A percentile compares a stretch with the other conserved stretches of the same genome.
phyloP scores from a whole-genome alignment of 2,113 vertebrate species.

The Prietella phreatophila region DNA sequence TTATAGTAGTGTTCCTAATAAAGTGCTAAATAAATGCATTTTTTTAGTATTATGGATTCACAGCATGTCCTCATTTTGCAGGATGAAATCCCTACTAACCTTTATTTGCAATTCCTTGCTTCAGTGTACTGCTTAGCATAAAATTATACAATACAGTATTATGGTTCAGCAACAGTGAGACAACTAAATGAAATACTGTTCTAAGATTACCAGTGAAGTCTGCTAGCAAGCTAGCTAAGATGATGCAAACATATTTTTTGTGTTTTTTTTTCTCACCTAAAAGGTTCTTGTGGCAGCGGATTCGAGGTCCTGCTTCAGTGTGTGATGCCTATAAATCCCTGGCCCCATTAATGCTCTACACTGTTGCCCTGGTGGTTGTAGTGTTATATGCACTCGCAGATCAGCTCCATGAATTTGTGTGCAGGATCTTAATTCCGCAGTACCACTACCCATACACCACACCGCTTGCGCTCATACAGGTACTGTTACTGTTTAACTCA shows the following conservation, averaged over 20 bases:
- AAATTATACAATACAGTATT: background rate
- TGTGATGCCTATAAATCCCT: constrained; percentile 55
- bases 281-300: constrained; percentile 49
- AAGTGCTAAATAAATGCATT: background rate
- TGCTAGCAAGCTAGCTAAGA: background rate
- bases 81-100: background rate
- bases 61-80: background rate
- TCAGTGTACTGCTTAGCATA: background rate
- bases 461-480: constrained; percentile 71
- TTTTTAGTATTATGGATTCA: background rate
- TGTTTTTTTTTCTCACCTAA: background rate
- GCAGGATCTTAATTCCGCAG: constrained; percentile 71
- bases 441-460: constrained; percentile 71
- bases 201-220: background rate
- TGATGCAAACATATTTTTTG: background rate
- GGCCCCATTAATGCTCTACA: constrained; percentile 48
- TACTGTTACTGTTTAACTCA: constrained; percentile 40
- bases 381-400: constrained; percentile 64
- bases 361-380: constrained; percentile 38
- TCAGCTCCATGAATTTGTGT: constrained; percentile 68
- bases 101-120: background rate
- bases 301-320: constrained; percentile 23
- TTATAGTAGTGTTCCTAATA: background rate
- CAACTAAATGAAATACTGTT: background rate
- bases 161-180: too few species aligned